These are phyloP conservation scores for Anomalospiza imberbis DNA, from an alignment of 2,797 vertebrate genomes.

Conservation along the genomic window DNA sequence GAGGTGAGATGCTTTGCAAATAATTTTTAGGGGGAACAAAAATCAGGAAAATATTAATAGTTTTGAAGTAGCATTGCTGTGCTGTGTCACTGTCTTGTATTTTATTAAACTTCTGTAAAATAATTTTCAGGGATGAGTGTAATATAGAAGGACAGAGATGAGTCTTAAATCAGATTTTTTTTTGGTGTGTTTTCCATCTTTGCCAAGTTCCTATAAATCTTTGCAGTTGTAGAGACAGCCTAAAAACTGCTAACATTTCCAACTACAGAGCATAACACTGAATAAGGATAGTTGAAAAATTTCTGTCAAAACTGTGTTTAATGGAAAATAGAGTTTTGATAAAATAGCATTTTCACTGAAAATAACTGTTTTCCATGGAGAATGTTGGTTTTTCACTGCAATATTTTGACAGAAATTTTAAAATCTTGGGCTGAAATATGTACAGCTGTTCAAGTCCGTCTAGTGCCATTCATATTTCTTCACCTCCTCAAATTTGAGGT, in stretches of 20 bases:
- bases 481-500: slow-evolving; percentile 27
- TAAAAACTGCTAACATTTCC: slow-evolving; percentile 54
- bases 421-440: slow-evolving; percentile 47
- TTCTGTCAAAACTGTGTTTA: slow-evolving; percentile 62
- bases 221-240: slow-evolving; percentile 53
- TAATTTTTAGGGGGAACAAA: too few species aligned
- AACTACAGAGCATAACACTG: slow-evolving; percentile 54
- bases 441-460: slow-evolving; percentile 60
- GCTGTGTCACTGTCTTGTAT: background rate
- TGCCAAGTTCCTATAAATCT: slow-evolving; percentile 43
- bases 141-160: background rate
- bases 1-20: background rate
- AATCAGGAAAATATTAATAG: background rate
- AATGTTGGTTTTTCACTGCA: slow-evolving; percentile 40
- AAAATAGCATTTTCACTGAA: slow-evolving; percentile 52
- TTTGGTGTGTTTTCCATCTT: background rate
- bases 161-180: background rate
- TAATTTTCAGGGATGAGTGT: background rate
- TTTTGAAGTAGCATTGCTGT: background rate
- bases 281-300: slow-evolving; percentile 46
- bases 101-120: background rate
- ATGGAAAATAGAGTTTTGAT: slow-evolving; percentile 57
- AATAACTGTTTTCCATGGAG: slow-evolving; percentile 44
- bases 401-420: slow-evolving; percentile 56
- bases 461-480: slow-evolving; percentile 46